phyloP scores from a whole-genome alignment of 2,113 vertebrate species.

The Salvelinus namaycush region DNA sequence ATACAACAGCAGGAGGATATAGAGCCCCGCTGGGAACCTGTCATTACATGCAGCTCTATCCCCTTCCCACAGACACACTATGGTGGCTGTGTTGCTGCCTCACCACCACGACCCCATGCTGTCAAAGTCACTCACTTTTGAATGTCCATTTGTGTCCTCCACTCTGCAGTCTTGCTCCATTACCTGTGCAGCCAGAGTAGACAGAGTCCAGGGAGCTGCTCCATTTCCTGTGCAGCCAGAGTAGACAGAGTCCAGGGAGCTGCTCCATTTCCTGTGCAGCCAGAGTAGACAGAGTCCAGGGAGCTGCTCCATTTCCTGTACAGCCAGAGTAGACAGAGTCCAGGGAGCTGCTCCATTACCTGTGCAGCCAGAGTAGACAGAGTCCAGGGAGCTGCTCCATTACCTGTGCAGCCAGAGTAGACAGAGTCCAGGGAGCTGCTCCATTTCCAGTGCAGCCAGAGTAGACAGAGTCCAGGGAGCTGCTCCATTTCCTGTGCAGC shows the following conservation, averaged over 20 bases:
- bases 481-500: too few relatives aligned
- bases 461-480: constrained; percentile 3
- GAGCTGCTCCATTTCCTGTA: background rate
- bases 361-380: background rate
- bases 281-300: background rate
- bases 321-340: background rate
- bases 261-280: background rate
- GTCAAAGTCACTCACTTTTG: too few relatives aligned
- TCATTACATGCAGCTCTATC: too few relatives aligned
- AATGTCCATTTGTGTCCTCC: too few relatives aligned
- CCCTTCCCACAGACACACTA: too few relatives aligned
- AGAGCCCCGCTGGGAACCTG: too few relatives aligned
- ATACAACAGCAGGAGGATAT: too few relatives aligned
- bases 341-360: background rate
- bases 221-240: background rate
- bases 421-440: constrained; percentile 4
- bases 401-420: background rate
- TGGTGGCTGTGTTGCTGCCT: too few relatives aligned
- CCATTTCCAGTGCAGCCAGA: too few relatives aligned
- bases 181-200: background rate
- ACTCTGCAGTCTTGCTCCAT: background rate
- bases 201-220: constrained; percentile 6
- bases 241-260: constrained; percentile 3
- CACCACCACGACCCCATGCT: too few relatives aligned
- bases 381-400: constrained; percentile 3